A percentile compares a stretch with the other conserved stretches of the same genome.
These are phyloP conservation scores for Laticauda laticaudata DNA, from an alignment of 2,113 vertebrate species.

Conservation along the genomic window DNA sequence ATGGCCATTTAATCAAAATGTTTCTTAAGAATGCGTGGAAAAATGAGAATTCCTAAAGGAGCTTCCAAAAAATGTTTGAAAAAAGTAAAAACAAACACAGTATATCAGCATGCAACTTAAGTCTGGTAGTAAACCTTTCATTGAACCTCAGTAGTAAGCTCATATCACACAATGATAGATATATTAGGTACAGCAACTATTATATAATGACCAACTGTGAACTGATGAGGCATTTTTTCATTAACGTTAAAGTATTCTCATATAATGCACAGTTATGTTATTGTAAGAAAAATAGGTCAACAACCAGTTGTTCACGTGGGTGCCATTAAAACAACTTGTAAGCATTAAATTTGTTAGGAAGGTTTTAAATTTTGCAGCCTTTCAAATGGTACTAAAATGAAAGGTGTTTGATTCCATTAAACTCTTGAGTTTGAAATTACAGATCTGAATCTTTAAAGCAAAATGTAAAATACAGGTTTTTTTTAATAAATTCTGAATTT, in stretches of 20 bases:
- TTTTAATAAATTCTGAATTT: background rate
- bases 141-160: background rate
- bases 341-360: background rate
- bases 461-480: background rate
- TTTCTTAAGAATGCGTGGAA: background rate
- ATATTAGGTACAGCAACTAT: background rate
- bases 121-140: background rate
- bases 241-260: constrained; percentile 31
- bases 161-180: constrained; percentile 22
- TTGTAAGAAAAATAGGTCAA: constrained; percentile 24
- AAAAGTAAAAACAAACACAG: background rate
- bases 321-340: background rate
- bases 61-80: background rate
- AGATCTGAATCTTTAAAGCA: background rate
- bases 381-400: constrained; percentile 3
- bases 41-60: background rate
- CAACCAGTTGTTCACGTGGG: background rate
- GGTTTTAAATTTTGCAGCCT: background rate
- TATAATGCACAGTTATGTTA: constrained; percentile 42
- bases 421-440: background rate
- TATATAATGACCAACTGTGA: constrained; percentile 8
- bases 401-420: background rate
- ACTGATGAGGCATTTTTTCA: constrained; percentile 20
- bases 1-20: background rate
- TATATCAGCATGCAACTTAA: background rate